A percentile compares a stretch with the other conserved stretches of the same genome.
These are phyloP conservation scores for Lycophotia porphyrea DNA, from an alignment of 2,888 invertebrate genomes.

Conservation along the genomic window DNA sequence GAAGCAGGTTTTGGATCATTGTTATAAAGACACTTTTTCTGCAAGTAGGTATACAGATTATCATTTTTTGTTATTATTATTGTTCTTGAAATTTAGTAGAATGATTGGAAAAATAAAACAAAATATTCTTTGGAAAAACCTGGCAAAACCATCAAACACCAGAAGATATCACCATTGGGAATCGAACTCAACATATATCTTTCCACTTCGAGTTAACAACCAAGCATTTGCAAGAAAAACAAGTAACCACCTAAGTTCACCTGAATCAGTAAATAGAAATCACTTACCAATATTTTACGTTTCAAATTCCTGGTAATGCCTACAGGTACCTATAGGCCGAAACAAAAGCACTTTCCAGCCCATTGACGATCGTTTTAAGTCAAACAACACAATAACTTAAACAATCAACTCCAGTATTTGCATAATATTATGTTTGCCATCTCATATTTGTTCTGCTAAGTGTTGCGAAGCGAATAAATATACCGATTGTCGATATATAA, in stretches of 20 bases:
- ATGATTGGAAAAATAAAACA: not conserved
- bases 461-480: slow-evolving; percentile 54
- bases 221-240: not conserved
- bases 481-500: slow-evolving; percentile 52
- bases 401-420: slow-evolving; percentile 60
- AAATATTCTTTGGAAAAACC: not conserved
- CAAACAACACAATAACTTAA: slow-evolving; percentile 61
- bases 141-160: too few species aligned
- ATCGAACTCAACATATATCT: not conserved
- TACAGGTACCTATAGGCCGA: slow-evolving; percentile 38
- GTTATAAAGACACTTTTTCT: slow-evolving; percentile 2
- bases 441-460: slow-evolving; percentile 60
- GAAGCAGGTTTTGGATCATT: slow-evolving; percentile 29
- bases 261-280: not conserved
- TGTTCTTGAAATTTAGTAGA: not conserved
- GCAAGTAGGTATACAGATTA: not conserved
- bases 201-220: not conserved
- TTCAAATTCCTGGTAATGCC: slow-evolving; percentile 11
- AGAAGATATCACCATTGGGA: not conserved
- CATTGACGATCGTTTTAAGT: slow-evolving; percentile 52
- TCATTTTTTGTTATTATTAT: not conserved
- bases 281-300: not conserved
- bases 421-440: slow-evolving; percentile 53
- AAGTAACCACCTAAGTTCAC: not conserved
- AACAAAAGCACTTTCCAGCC: slow-evolving; percentile 58